These are phyloP conservation scores for Ibidorhyncha struthersii DNA, from an alignment of 2,113 vertebrate species.

Conservation along the genomic window DNA sequence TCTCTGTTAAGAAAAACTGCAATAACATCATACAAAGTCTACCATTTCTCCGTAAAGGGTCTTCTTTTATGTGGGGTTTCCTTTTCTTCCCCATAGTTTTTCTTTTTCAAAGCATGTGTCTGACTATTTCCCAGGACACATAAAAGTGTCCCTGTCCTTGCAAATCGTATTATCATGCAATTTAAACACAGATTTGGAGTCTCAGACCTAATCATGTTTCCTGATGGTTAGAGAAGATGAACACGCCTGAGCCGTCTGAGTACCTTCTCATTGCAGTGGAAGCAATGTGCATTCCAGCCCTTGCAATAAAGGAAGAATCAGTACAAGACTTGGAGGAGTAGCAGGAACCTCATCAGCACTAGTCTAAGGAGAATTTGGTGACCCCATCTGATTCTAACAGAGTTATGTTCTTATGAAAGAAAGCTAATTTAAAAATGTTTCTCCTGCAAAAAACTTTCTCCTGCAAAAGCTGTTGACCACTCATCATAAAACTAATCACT, in stretches of 20 bases:
- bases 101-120: neutral
- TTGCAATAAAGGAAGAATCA: neutral
- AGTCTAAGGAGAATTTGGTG: neutral
- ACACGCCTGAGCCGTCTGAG: fast-evolving
- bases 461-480: neutral
- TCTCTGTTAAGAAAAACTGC: neutral
- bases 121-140: neutral
- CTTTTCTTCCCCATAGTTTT: neutral
- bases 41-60: neutral
- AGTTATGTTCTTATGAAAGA: neutral
- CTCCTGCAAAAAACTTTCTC: neutral
- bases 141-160: neutral
- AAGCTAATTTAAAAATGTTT: neutral
- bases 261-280: neutral
- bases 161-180: neutral
- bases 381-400: neutral
- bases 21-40: neutral
- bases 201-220: neutral
- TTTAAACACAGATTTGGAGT: neutral
- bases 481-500: neutral
- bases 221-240: neutral
- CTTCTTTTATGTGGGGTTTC: neutral
- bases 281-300: neutral
- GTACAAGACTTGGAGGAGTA: neutral
- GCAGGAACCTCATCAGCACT: neutral